Evolutionary conservation across 2,888 invertebrate species (phyloP), one percentile per base, ranked within the genome.

Genomic region (Zygothrica quintamaculata): DNA sequence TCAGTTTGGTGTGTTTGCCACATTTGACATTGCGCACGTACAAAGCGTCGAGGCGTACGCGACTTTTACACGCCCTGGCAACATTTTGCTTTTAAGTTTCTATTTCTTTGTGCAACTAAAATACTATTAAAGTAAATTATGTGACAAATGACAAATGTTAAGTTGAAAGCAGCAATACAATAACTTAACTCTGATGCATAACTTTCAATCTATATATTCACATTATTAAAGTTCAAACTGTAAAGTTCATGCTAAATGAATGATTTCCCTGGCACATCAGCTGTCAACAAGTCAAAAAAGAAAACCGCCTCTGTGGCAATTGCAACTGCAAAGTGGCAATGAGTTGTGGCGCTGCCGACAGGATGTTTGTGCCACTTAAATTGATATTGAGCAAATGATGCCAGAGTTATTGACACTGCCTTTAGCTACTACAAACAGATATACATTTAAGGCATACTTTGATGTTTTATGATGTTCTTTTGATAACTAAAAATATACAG

Each of bases 11-110:
- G 25, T 11, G 18, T 34, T 16, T 50, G 69, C 51, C 59, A 61
- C 52, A 72, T 50, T 60, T 79, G 86, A 72, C 72, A 85, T 64
- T 68, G 62, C 11, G 47, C 79, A 80, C 79, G 87, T 80, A 69
- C 47, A 25, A 50, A 51, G 56, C 52, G 50, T 11, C 47, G 43
- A 69, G 60, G 56, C 71, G 80, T 56, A 85, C 68, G 86, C 76
- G 62, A 72, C 87, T 79, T 43, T 80, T 75, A 66, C 84, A 76
- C 73, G 80, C 68, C 40, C 62, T 40, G 46, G 55, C 50, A 65
- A 43, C 61, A 56, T 76, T 67, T 64, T 61, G 64, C 87, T 64
- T 62, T 76, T 67, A 66, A 72, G 65, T 69, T 76, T 66, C 36
- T 39, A 47, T 64, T 61, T 61, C 58, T 46, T 56, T 51, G 7